Conservation (phyloP, 37 sponge, comb jelly and placozoan species). For the Amphimedon queenslandica region DNA sequence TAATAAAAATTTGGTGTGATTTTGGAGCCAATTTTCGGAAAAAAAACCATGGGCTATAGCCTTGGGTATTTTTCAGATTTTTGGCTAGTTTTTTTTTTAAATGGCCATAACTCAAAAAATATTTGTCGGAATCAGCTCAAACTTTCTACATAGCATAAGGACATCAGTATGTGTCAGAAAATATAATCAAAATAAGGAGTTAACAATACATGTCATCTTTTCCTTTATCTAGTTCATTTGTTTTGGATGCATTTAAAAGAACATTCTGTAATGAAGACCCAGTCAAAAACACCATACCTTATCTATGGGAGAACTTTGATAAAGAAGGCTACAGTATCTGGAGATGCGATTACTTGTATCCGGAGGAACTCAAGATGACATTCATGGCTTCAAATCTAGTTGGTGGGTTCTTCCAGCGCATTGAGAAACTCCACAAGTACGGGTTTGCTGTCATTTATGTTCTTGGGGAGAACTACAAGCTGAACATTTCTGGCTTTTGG, state of each 20-base stretch:
- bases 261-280: conserved; percentile 86
- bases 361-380: conserved; percentile 56
- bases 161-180: too few relatives aligned
- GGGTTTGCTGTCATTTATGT: conserved; percentile 80
- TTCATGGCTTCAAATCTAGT: conserved; percentile 91
- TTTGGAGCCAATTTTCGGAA: too few relatives aligned
- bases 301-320: conserved; percentile 91
- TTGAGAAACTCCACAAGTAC: conserved; percentile 80
- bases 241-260: conserved; percentile 83
- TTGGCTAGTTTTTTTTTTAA: too few relatives aligned
- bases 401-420: conserved; percentile 80
- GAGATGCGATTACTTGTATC: conserved; percentile 65
- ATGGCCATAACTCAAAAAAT: too few relatives aligned
- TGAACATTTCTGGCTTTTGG: conserved; percentile 73
- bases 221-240: conserved; percentile 54
- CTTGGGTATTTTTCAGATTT: too few relatives aligned
- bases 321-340: conserved; percentile 85
- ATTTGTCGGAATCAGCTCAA: too few relatives aligned
- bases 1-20: too few relatives aligned
- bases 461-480: conserved; percentile 57
- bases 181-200: too few relatives aligned
- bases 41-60: too few relatives aligned
- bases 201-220: neutral
- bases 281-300: conserved; percentile 69
- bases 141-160: too few relatives aligned